Evolutionary conservation across 2,888 invertebrate species (phyloP), one percentile per base, ranked within the genome.

Genomic region (Synergus japonicus): DNA sequence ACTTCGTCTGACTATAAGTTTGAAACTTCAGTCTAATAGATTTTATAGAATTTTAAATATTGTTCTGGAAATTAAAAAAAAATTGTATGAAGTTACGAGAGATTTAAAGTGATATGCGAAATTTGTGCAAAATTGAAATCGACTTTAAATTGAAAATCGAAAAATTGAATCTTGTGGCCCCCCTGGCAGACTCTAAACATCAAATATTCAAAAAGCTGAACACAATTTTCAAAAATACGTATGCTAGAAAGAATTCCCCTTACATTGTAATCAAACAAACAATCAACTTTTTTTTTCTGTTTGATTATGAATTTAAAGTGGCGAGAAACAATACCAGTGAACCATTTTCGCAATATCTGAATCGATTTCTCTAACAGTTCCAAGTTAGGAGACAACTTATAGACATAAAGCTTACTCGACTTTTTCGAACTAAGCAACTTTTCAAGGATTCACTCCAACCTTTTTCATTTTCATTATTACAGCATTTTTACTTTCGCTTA

Each of bases 351-450:
- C 37, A 41, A 73, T 73, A 73, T 73, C 73, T 54, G 73, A 49
- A 73, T 73, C 73, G 73, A 73, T 73, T 73, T 54, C 73, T 73
- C 73, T 73, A 54, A 73, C 73, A 41, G 73, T 73, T 73, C 54
- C 73, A 41, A 73, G 73, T 73, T 73, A 73, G 37, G 37, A 63
- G 54, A 54, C 54, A 73, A 73, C 73, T 54, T 73, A 73, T 73
- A 73, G 54, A 37, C 54, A 73, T 37, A 73, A 73, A 73, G 49
- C 73, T 73, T 73, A 54, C 54, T 37, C 37, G 73, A 54, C 54
- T 73, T 73, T 73, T 73, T 54, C 54, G 4, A 73, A 37, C 37
- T 54, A 73, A 37, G 37, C 46, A 69, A 15, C 15, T 69, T 49
- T 73, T 54, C 54, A 66, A 66, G 66, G 63, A 22, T 63, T 13